Conservation (phyloP, 1,140 invertebrate genomes). For the Lepidurus packardi region DNA sequence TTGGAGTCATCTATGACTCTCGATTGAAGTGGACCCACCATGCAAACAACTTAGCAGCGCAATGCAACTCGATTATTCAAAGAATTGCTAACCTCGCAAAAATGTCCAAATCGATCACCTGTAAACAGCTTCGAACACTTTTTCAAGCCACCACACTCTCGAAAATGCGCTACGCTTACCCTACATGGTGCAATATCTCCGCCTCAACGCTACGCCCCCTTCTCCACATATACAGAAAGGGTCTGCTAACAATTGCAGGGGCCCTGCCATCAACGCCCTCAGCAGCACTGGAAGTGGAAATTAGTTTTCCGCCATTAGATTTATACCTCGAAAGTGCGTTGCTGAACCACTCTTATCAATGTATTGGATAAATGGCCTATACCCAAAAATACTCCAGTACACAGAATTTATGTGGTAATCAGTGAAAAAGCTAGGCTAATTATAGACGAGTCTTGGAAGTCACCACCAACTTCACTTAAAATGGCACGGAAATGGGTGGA, state of each 20-base stretch:
- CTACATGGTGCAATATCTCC: slow-evolving; percentile 23
- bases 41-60: slow-evolving; percentile 7
- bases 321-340: not conserved
- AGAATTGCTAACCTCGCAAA: not conserved
- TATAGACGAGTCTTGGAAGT: too few species aligned
- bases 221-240: slow-evolving; percentile 14
- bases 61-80: slow-evolving; percentile 17
- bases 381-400: too few species aligned
- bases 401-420: too few species aligned
- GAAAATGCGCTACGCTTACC: slow-evolving; percentile 1
- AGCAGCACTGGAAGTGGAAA: slow-evolving; percentile 7
- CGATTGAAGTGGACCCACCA: not conserved
- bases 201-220: not conserved
- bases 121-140: not conserved
- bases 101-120: not conserved
- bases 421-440: too few species aligned
- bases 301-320: not conserved
- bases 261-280: slow-evolving; percentile 8
- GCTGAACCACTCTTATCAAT: too few species aligned
- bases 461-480: too few species aligned
- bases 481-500: too few species aligned
- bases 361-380: too few species aligned
- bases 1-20: slow-evolving; percentile 16
- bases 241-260: slow-evolving; percentile 24
- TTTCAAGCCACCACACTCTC: slow-evolving; percentile 19